These are phyloP conservation scores for Drosophila nigricruria DNA, from an alignment of 2,888 invertebrate species.

Conservation along the genomic window DNA sequence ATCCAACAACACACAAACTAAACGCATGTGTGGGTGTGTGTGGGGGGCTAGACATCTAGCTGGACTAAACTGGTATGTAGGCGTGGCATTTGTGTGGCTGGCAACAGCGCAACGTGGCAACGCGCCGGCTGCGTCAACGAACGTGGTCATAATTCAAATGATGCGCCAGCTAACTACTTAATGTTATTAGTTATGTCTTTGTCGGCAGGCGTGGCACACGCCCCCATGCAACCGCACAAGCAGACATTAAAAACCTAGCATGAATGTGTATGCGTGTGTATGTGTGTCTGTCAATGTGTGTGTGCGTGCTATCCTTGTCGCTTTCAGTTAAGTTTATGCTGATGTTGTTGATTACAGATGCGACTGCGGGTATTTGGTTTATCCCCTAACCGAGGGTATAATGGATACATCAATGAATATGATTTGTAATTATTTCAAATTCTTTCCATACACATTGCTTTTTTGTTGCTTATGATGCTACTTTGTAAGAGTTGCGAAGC, in stretches of 20 bases:
- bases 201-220: constrained; percentile 43
- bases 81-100: not conserved
- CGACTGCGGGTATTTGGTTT: constrained; percentile 9
- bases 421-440: not conserved
- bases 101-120: constrained; percentile 42
- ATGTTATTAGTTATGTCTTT: constrained; percentile 74
- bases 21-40: constrained; percentile 24
- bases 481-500: not conserved
- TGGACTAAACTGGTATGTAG: constrained; percentile 13
- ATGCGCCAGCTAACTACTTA: constrained; percentile 75
- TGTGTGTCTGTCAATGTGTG: constrained; percentile 7
- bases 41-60: constrained; percentile 4
- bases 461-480: not conserved
- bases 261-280: not conserved
- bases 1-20: constrained; percentile 52
- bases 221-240: constrained; percentile 32
- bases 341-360: constrained; percentile 73
- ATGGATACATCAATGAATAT: not conserved
- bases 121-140: constrained; percentile 64
- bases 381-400: not conserved
- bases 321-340: constrained; percentile 60
- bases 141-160: constrained; percentile 78
- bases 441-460: not conserved
- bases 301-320: constrained; percentile 24
- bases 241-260: constrained; percentile 40